Evolutionary conservation across 2,797 vertebrate genomes (phyloP).

Genomic region (Poliocrania exsul): DNA sequence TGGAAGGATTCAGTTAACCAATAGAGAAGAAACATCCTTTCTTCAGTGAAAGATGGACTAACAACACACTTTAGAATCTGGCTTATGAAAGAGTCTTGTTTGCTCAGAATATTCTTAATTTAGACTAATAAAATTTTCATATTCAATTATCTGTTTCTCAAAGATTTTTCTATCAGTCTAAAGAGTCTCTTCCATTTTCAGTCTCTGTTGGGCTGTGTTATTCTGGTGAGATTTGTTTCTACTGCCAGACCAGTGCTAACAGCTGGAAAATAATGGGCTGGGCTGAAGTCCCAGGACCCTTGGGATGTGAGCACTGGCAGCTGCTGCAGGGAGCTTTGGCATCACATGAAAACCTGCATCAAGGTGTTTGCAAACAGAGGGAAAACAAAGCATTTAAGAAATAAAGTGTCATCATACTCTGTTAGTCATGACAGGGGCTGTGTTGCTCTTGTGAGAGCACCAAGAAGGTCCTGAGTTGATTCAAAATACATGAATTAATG

Average conservation of each 20-base stretch:
- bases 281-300: neutral
- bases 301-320: neutral
- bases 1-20: too few species aligned
- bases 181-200: neutral
- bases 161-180: neutral
- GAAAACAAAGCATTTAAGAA: neutral
- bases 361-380: neutral
- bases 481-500: neutral
- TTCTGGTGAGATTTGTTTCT: neutral
- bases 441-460: accelerated
- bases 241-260: neutral
- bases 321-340: neutral
- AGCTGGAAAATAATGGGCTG: neutral
- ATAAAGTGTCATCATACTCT: neutral
- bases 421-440: neutral
- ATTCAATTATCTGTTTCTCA: neutral
- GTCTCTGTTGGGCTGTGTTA: neutral
- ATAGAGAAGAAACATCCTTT: too few species aligned
- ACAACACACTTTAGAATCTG: neutral
- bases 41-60: neutral
- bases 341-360: accelerated
- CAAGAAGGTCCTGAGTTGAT: neutral
- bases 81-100: neutral
- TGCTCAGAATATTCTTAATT: neutral
- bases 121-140: neutral